Conservation (phyloP, 2,113 vertebrate genomes). For the Passer montanus region DNA sequence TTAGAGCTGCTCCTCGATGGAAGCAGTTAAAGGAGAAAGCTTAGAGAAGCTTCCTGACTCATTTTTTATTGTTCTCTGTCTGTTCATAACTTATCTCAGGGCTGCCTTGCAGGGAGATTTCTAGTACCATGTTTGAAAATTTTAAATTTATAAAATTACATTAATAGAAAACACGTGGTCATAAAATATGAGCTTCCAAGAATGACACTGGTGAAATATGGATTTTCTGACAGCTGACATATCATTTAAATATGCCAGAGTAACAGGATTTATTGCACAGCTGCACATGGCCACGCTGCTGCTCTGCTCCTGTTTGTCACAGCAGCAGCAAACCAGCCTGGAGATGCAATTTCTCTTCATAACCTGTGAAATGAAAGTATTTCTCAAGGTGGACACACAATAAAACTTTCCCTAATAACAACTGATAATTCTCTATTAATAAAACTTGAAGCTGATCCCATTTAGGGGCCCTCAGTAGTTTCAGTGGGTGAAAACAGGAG, state of each 20-base stretch:
- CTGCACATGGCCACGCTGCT: fast-evolving
- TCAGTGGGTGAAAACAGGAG: not conserved
- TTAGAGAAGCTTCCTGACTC: not conserved
- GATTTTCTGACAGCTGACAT: constrained; percentile 9
- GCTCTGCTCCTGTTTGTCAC: not conserved
- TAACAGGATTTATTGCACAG: not conserved
- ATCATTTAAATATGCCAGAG: not conserved
- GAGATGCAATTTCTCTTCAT: not conserved
- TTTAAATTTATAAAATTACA: not conserved
- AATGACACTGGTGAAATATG: not conserved
- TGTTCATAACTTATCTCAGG: not conserved
- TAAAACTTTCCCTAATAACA: not conserved
- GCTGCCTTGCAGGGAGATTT: not conserved
- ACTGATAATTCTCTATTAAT: not conserved
- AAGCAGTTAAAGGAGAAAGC: not conserved
- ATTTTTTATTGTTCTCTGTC: not conserved
- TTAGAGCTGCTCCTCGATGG: not conserved
- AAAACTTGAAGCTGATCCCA: not conserved
- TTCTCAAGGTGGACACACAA: not conserved
- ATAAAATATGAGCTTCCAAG: not conserved
- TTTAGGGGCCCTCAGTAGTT: not conserved
- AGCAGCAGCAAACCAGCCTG: not conserved
- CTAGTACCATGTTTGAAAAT: not conserved
- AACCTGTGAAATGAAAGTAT: not conserved
- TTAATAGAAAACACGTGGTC: not conserved